Conservation (phyloP, 2,113 vertebrate species). For the Chamaetylas fuelleborni region DNA sequence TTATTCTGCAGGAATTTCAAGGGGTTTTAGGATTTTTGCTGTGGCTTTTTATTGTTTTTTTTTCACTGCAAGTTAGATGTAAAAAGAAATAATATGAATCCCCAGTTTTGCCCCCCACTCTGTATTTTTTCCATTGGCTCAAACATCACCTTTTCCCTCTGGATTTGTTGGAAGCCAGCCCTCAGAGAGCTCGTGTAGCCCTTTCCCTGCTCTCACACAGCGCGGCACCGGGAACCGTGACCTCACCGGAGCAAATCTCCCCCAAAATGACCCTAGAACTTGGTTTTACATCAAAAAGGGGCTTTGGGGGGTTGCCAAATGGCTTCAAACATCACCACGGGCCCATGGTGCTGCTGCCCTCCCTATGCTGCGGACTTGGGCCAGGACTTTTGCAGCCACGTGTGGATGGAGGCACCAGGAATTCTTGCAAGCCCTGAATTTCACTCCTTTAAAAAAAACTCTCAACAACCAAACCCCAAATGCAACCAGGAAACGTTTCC, state of each 20-base stretch:
- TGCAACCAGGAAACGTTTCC: not conserved
- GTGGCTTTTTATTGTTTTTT: not conserved
- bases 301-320: not conserved
- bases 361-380: fast-evolving
- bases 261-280: not conserved
- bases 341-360: not conserved
- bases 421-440: not conserved
- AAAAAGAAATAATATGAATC: not conserved
- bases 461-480: not conserved
- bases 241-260: fast-evolving
- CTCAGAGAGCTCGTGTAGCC: not conserved
- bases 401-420: not conserved
- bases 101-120: fast-evolving
- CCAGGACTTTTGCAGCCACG: not conserved
- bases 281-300: not conserved
- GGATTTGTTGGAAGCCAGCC: not conserved
- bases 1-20: conserved; percentile 1
- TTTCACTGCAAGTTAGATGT: not conserved
- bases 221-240: not conserved
- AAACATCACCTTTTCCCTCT: not conserved
- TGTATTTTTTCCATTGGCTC: not conserved
- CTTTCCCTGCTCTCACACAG: not conserved
- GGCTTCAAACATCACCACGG: not conserved
- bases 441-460: not conserved
- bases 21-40: not conserved